phyloP scores from a whole-genome alignment of 2,113 vertebrate species.

The Sprattus sprattus region DNA sequence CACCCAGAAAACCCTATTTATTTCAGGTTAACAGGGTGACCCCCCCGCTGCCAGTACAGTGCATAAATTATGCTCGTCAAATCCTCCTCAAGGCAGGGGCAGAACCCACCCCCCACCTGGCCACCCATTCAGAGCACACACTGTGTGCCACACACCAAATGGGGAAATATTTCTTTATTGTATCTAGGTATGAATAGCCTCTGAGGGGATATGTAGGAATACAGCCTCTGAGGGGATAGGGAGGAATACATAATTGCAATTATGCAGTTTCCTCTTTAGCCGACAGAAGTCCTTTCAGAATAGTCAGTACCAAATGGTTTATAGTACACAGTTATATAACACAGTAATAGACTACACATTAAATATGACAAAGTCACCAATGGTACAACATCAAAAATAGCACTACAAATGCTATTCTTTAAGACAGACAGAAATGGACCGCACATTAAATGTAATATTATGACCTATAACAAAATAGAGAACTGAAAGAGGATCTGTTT shows the following conservation, averaged over 20 bases:
- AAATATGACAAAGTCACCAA: too few species aligned
- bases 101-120: constrained; percentile 28
- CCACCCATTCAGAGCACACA: constrained; percentile 23
- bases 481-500: background rate
- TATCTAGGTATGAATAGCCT: constrained; percentile 31
- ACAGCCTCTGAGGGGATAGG: background rate
- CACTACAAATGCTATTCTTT: background rate
- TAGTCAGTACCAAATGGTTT: too few species aligned
- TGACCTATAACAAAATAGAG: background rate
- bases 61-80: constrained; percentile 39
- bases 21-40: constrained; percentile 48
- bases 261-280: background rate
- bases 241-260: constrained; percentile 14
- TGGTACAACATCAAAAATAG: too few species aligned
- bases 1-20: constrained; percentile 45
- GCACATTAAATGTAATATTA: background rate
- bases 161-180: constrained; percentile 29
- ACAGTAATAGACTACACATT: too few species aligned
- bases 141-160: constrained; percentile 11
- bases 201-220: background rate
- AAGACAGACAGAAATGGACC: background rate
- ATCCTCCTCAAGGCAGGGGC: constrained; percentile 23
- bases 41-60: constrained; percentile 29
- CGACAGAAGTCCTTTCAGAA: background rate
- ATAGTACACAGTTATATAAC: background rate